A percentile compares a stretch with the other conserved stretches of the same genome.
Conservation (phyloP, 1,140 invertebrate genomes). For the Trinorchestia longiramus region DNA sequence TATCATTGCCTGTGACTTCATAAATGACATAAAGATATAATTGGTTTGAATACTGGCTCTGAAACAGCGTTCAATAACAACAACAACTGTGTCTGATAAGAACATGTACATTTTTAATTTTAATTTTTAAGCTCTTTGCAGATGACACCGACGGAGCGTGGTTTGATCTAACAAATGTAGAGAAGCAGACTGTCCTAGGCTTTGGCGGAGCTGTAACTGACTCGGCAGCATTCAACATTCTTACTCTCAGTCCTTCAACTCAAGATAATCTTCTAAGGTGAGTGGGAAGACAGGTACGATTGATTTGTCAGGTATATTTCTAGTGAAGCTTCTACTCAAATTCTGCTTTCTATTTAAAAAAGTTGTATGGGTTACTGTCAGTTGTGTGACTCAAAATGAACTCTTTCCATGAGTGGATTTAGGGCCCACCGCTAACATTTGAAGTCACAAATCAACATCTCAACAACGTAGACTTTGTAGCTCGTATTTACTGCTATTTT, state of each 20-base stretch:
- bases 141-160: background rate
- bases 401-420: no score
- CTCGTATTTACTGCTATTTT: no score
- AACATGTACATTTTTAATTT: background rate
- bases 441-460: no score
- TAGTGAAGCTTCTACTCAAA: no score
- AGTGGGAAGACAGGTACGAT: background rate
- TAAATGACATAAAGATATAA: no score
- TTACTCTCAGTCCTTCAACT: constrained; percentile 73
- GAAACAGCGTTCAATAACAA: no score
- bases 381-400: background rate
- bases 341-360: no score
- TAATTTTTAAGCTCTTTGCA: background rate
- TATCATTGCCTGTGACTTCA: no score
- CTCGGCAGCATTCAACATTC: constrained; percentile 82
- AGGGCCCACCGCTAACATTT: no score
- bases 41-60: no score
- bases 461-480: no score
- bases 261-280: constrained; percentile 75
- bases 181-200: constrained; percentile 74
- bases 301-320: background rate
- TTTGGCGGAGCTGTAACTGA: constrained; percentile 93
- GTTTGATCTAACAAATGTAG: constrained; percentile 6
- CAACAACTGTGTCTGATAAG: no score
- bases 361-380: background rate